Evolutionary conservation across 2,797 vertebrate species (phyloP).

Genomic region (Myoxocephalus aenaeus): DNA sequence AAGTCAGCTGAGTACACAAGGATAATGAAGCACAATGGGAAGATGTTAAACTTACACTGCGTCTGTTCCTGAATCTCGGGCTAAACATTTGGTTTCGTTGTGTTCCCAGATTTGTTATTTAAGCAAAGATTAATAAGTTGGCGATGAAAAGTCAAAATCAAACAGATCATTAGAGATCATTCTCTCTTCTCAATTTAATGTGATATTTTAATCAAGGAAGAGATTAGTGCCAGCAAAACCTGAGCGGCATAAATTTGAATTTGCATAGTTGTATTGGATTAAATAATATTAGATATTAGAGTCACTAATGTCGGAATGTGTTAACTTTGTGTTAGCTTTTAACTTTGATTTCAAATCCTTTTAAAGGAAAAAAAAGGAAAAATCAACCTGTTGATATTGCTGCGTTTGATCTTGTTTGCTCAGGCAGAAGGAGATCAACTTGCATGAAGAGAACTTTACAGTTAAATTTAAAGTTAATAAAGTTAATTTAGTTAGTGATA

Average conservation of each 20-base stretch:
- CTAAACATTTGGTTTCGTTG: conserved; percentile 50
- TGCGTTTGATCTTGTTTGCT: background rate
- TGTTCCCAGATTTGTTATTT: conserved; percentile 30
- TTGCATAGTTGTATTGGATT: background rate
- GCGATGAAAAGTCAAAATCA: conserved; percentile 5
- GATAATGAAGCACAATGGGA: conserved; percentile 74
- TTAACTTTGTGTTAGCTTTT: background rate
- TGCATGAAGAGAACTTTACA: conserved; percentile 1
- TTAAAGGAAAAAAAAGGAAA: background rate
- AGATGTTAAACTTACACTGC: conserved; percentile 43
- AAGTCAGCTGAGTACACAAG: conserved; percentile 51
- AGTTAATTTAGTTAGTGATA: background rate
- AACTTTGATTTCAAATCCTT: background rate
- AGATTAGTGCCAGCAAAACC: background rate
- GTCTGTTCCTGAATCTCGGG: conserved; percentile 47
- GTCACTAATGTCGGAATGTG: background rate
- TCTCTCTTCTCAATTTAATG: background rate
- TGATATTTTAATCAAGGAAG: conserved; percentile 1
- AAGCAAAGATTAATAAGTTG: conserved; percentile 24
- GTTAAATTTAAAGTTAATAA: background rate
- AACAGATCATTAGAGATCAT: conserved; percentile 2
- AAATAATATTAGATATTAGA: background rate
- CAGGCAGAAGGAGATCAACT: background rate
- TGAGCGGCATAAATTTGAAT: conserved; percentile 7
- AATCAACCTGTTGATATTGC: background rate